phyloP scores from a whole-genome alignment of 35 echinoderm and acorn worm genomes.

The Acanthaster planci region DNA sequence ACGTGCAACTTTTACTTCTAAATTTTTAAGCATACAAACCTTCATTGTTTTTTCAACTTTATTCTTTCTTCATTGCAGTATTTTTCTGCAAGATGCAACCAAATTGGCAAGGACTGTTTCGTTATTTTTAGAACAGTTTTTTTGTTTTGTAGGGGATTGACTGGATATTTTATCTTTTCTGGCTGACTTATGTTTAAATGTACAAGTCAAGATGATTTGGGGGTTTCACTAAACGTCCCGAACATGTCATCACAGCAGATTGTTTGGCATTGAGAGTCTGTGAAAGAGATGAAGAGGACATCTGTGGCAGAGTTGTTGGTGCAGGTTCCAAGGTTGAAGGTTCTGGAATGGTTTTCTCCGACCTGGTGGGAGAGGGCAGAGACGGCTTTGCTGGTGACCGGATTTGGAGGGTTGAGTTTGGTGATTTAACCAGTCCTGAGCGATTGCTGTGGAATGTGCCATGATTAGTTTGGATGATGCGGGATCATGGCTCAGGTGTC shows the following conservation, averaged over 20 bases:
- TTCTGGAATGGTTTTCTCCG: neutral
- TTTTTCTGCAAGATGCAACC: no score
- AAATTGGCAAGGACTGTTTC: no score
- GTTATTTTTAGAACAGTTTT: no score
- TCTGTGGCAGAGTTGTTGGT: neutral
- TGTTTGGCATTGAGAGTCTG: neutral
- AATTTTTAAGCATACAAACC: no score
- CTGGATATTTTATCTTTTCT: no score
- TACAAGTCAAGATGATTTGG: no score
- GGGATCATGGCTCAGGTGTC: conserved; percentile 20
- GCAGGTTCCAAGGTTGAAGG: neutral
- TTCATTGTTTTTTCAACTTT: no score
- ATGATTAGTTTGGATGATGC: conserved; percentile 11
- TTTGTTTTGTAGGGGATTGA: no score
- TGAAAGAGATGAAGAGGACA: neutral
- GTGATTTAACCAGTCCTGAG: neutral
- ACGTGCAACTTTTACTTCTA: no score
- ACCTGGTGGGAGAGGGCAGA: neutral
- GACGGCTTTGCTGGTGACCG: neutral
- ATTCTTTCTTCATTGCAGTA: no score
- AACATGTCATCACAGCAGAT: neutral
- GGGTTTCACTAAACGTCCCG: neutral
- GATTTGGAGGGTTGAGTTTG: neutral
- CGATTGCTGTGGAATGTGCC: neutral
- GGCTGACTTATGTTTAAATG: no score